Base-by-base conservation (phyloP, 2,888 invertebrate species). In the Litoditis marina region DNA sequence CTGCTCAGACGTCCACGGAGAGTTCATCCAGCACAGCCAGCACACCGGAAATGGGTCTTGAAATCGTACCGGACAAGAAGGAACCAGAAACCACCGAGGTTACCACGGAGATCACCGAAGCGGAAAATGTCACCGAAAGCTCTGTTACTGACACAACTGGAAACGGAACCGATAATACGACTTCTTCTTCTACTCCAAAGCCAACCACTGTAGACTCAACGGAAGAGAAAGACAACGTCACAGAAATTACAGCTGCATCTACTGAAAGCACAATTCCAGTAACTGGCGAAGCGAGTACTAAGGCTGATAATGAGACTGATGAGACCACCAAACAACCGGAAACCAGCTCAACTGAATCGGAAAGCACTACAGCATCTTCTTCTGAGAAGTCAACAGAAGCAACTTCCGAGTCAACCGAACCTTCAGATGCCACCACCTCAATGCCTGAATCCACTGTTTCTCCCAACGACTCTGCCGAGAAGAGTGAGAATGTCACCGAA, bases 231-330 rank as follows among this genome's bases (percentile, higher is more conserved):
- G n/a, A n/a, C n/a, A n/a, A n/a, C n/a, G 22, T 32, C 4, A 49
- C 47, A n/a, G 47, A 28, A 58, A 25, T 31, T 6, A 27, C 49
- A 7, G 39, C 13, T 16, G 49, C 7, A 3, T 49, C 57, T 5
- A 5, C 65, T 13, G 39, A 7, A 36, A 16, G n/a, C 5, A 51
- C 46, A 16, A 11, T 46, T 34, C 55, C 50, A 31, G 63, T 49
- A 54, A 30, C 31, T 44, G 36, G 31, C 31, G 19, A 19, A 53
- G 1, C 44, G 4, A 51, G 49, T 0, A 60, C 46, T 16, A n/a
- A 65, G 11, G 22, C 54, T 47, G 65, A 58, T 56, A n/a, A 47
- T 25, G 44, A 55, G 25, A 30, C 44, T 22, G 58, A 16, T 36
- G 34, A 44, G 2, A 50, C 63, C 2, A 11, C 22, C 5, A 56